These are phyloP conservation scores for Oenanthe oenanthe DNA, from an alignment of 2,113 vertebrate species.

Conservation along the genomic window DNA sequence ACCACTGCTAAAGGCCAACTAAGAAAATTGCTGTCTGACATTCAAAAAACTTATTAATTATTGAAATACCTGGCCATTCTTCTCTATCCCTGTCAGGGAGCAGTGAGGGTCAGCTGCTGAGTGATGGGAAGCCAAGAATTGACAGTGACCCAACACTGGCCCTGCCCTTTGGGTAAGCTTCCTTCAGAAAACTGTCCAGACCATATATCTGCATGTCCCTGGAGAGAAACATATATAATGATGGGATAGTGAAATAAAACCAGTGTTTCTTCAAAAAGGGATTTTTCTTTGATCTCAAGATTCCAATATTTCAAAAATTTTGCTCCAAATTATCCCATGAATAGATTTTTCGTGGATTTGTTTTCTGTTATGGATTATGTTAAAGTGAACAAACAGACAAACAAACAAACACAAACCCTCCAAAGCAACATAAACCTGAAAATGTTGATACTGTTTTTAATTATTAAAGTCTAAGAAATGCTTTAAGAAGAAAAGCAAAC, in stretches of 20 bases:
- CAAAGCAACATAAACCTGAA: neutral
- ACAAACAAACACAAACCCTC: no score
- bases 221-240: neutral
- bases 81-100: neutral
- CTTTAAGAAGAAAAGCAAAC: neutral
- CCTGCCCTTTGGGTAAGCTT: neutral
- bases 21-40: neutral
- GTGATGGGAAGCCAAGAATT: neutral
- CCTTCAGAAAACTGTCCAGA: neutral
- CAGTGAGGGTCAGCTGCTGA: neutral
- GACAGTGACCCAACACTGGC: accelerated
- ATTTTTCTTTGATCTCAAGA: neutral
- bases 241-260: neutral
- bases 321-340: neutral
- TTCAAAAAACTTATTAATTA: neutral
- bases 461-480: neutral
- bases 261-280: accelerated
- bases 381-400: accelerated
- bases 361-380: neutral
- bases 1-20: neutral
- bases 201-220: neutral
- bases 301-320: neutral
- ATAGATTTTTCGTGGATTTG: neutral
- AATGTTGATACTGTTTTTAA: neutral
- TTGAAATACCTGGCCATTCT: neutral